Percentiles rank a stretch among this genome's conserved stretches.
phyloP scores from a whole-genome alignment of 37 sponge, comb jelly and placozoan species.

The Halichondria panicea region DNA sequence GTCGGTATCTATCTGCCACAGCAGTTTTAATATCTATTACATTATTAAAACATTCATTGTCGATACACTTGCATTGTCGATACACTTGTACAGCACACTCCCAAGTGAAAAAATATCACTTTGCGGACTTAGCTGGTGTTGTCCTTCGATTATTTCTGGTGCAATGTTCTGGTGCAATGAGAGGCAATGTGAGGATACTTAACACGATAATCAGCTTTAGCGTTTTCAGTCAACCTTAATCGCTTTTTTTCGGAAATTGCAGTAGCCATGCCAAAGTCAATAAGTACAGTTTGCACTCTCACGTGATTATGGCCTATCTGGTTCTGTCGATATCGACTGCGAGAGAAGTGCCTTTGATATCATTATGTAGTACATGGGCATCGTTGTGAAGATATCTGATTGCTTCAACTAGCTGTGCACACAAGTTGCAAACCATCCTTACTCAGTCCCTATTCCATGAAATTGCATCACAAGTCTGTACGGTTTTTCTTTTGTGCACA shows the following conservation, averaged over 20 bases:
- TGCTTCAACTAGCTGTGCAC: slow-evolving; percentile 22
- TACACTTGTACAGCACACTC: no score
- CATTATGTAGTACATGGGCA: slow-evolving; percentile 18
- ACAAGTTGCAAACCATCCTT: neutral
- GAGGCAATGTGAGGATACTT: slow-evolving; percentile 8
- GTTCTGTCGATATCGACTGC: neutral
- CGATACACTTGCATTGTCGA: no score
- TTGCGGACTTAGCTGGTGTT: neutral
- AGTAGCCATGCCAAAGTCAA: slow-evolving; percentile 28
- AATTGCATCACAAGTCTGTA: slow-evolving; percentile 27
- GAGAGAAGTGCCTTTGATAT: slow-evolving; percentile 19
- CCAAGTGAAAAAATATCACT: slow-evolving; percentile 30
- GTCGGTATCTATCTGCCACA: no score
- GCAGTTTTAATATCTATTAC: no score
- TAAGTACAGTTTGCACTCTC: slow-evolving; percentile 12
- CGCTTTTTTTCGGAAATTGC: neutral
- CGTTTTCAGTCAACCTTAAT: neutral
- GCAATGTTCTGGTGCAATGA: no score
- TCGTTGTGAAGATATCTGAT: slow-evolving; percentile 11
- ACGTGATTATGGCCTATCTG: neutral
- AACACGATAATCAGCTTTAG: neutral
- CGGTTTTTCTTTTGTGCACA: slow-evolving; percentile 8
- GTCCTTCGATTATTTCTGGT: slow-evolving; percentile 12
- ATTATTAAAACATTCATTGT: no score
- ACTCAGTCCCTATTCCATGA: slow-evolving; percentile 9